Percentiles rank a stretch among this genome's conserved stretches.
phyloP scores from a whole-genome alignment of 2,797 vertebrate species.

The Crocodylus rhombifer region DNA sequence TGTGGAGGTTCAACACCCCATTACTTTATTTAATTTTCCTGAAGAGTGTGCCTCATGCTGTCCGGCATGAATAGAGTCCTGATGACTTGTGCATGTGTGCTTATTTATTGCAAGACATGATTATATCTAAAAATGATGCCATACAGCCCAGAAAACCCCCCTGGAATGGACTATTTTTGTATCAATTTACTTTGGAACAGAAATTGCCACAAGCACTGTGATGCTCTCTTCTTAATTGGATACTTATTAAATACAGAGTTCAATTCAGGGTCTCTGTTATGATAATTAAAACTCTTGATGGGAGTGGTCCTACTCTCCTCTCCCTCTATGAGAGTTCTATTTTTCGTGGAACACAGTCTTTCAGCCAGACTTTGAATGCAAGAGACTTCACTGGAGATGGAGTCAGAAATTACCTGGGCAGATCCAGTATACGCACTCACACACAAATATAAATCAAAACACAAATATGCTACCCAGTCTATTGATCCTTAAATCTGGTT shows the following conservation, averaged over 20 bases:
- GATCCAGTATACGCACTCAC: background rate
- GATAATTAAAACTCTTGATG: constrained; percentile 19
- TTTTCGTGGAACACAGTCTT: background rate
- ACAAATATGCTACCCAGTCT: background rate
- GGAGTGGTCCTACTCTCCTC: background rate
- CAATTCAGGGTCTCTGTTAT: background rate
- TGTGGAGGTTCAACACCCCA: background rate
- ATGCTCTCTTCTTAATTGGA: background rate
- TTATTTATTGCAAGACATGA: background rate
- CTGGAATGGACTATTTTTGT: constrained; percentile 7
- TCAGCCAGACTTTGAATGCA: constrained; percentile 19
- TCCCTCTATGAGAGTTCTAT: background rate
- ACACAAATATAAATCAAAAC: background rate
- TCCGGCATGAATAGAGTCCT: background rate
- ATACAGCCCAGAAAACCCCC: background rate
- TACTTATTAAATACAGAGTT: background rate
- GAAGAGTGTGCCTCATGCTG: background rate
- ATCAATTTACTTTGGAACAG: background rate
- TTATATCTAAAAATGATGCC: background rate
- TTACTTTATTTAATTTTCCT: background rate
- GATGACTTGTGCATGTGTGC: constrained; percentile 2
- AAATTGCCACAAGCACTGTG: constrained; percentile 30
- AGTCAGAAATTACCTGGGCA: background rate
- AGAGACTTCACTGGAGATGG: background rate
- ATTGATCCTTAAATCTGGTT: background rate